Base-by-base conservation (phyloP, 2,888 invertebrate genomes). In the Netelia melanura region DNA sequence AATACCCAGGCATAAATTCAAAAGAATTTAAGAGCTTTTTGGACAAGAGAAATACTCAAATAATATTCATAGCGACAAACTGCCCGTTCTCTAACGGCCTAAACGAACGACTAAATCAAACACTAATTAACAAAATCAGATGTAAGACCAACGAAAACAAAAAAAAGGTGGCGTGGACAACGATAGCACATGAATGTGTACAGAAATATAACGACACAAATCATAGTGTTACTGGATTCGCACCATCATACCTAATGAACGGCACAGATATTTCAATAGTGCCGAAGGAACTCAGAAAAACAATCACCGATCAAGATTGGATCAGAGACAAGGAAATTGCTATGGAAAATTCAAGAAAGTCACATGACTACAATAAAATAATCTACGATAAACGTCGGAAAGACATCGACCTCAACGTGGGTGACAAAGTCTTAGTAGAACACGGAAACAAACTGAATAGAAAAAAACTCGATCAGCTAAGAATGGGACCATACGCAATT, bases 371-470 rank as follows among this genome's bases (percentile, higher is more conserved):
- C 52, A 90, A 91, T 78, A 90, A 91, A 74, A 87, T 81, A 81
- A 77, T 76, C 81, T 89, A 86, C 75, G 90, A 91, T 77, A 86
- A 86, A 86, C 85, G 89, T 79, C 80, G 89, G 67, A 91, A 88
- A 85, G 17, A 88, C 1, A 72, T 87, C 17, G 74, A 89, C 43
- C 89, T 91, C 61, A 87, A 91, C 8, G 86, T 88, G 17, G 90
- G 90, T 62, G 90, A 91, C 78, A 30, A 68, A 67, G 91, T 90
- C 21, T 91, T 88, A 70, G 83, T 91, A 8, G 89, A 91, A 89
- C 90, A 91, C 83, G 89, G 89, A 25, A 89, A 91, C 70, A 85
- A 81, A 84, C 38, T 91, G 80, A 91, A 91, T 75, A 88, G 90
- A 68, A 89, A 87, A 84, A 91, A 91, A 84, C 43, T 90, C 70